Conservation (phyloP, 2,888 invertebrate genomes). For the Drosophila robusta region DNA sequence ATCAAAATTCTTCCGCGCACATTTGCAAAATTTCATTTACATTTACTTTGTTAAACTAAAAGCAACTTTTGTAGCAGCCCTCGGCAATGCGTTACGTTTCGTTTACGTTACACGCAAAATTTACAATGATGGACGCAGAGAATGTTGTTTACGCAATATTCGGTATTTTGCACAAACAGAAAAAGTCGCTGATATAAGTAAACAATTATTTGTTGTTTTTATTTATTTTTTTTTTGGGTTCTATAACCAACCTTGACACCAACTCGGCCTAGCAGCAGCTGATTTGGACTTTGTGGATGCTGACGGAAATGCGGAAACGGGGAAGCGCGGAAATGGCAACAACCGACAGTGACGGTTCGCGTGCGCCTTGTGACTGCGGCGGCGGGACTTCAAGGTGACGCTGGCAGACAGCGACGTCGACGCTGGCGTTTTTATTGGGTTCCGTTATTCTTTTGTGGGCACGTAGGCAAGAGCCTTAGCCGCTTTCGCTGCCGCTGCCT, state of each 20-base stretch:
- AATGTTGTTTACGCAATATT: slow-evolving; percentile 46
- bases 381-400: slow-evolving; percentile 59
- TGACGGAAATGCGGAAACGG: slow-evolving; percentile 9
- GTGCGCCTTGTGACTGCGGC: slow-evolving; percentile 56
- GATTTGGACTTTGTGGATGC: slow-evolving; percentile 29
- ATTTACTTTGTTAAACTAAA: background rate
- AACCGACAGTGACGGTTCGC: slow-evolving; percentile 43
- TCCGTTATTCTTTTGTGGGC: slow-evolving; percentile 25
- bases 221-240: slow-evolving; percentile 4
- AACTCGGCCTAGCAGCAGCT: slow-evolving; percentile 13
- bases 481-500: slow-evolving; percentile 16
- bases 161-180: slow-evolving; percentile 7
- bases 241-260: slow-evolving; percentile 47
- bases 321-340: background rate
- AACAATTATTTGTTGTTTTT: slow-evolving; percentile 20
- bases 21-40: background rate
- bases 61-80: slow-evolving; percentile 19
- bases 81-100: slow-evolving; percentile 5
- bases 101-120: slow-evolving; percentile 28
- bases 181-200: slow-evolving; percentile 24
- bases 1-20: no score
- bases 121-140: slow-evolving; percentile 32
- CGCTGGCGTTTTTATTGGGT: slow-evolving; percentile 7
- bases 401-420: slow-evolving; percentile 16
- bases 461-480: slow-evolving; percentile 37